Evolutionary conservation across 2,113 vertebrate genomes (phyloP).

Genomic region (Balaeniceps rex): DNA sequence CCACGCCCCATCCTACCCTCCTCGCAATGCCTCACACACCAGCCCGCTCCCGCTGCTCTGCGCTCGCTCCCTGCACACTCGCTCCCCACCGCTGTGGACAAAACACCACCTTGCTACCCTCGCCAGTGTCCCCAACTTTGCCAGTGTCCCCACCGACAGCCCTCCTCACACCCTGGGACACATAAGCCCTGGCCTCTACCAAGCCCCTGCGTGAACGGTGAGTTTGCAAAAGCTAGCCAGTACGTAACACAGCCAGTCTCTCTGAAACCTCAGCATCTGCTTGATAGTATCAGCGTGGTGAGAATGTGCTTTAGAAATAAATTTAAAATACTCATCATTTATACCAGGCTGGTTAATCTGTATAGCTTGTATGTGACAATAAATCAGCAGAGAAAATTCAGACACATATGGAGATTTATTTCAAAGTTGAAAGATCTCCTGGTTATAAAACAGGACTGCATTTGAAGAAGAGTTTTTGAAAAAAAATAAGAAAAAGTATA

Average conservation of each 20-base stretch:
- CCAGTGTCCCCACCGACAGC: fast-evolving
- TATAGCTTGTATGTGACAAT: not conserved
- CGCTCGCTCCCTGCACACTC: fast-evolving
- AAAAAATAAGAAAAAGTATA: not conserved
- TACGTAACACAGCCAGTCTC: fast-evolving
- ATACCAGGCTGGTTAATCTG: not conserved
- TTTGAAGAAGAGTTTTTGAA: not conserved
- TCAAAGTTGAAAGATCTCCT: not conserved
- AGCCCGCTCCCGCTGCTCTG: fast-evolving
- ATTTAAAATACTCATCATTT: not conserved
- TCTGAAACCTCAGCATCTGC: not conserved
- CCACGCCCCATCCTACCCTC: fast-evolving
- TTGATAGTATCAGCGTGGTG: not conserved
- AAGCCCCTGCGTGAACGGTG: fast-evolving
- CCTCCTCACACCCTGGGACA: not conserved
- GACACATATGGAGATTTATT: fast-evolving
- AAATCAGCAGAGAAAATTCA: not conserved
- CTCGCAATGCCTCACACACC: fast-evolving
- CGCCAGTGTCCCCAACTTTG: fast-evolving
- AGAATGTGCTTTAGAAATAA: not conserved
- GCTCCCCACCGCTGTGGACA: fast-evolving
- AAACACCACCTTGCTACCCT: not conserved
- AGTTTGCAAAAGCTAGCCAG: not conserved
- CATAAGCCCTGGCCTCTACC: not conserved
- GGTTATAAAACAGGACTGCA: not conserved